Conservation (phyloP, 2,113 vertebrate species). For the Carassius auratus region DNA sequence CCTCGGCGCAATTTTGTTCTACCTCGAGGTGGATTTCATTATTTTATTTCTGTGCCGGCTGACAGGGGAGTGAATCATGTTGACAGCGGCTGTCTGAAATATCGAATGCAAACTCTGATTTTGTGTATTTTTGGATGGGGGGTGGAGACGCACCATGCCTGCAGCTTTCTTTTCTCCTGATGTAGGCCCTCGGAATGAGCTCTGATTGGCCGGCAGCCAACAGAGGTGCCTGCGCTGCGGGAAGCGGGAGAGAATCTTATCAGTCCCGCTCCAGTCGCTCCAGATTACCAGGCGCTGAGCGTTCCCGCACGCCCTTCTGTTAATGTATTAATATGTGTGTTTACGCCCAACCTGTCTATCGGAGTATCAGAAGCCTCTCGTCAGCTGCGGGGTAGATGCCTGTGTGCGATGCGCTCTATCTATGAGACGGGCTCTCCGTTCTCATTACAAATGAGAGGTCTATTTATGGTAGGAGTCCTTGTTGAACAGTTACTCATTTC, state of each 20-base stretch:
- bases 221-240: slow-evolving; percentile 65
- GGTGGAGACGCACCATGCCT: slow-evolving; percentile 69
- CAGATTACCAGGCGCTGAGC: slow-evolving; percentile 65
- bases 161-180: slow-evolving; percentile 64
- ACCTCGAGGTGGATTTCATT: slow-evolving; percentile 81
- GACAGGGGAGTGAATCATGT: slow-evolving; percentile 82
- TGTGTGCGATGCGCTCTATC: slow-evolving; percentile 40
- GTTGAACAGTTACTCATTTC: slow-evolving; percentile 8
- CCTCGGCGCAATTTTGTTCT: slow-evolving; percentile 78
- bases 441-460: slow-evolving; percentile 22
- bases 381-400: slow-evolving; percentile 31
- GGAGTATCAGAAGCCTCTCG: slow-evolving; percentile 51
- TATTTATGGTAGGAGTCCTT: slow-evolving; percentile 30
- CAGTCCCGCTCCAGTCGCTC: slow-evolving; percentile 65
- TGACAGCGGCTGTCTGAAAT: slow-evolving; percentile 78
- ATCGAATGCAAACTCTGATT: slow-evolving; percentile 76
- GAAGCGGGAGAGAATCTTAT: slow-evolving; percentile 69
- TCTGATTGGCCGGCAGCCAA: slow-evolving; percentile 72
- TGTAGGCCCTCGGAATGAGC: slow-evolving; percentile 66
- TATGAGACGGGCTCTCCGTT: slow-evolving; percentile 19
- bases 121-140: slow-evolving; percentile 75
- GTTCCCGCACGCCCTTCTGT: slow-evolving; percentile 63
- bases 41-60: slow-evolving; percentile 77
- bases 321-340: slow-evolving; percentile 61
- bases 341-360: slow-evolving; percentile 52